Conservation (phyloP, 92 coral and sea anemone genomes). For the Anthopleura xanthogrammica region DNA sequence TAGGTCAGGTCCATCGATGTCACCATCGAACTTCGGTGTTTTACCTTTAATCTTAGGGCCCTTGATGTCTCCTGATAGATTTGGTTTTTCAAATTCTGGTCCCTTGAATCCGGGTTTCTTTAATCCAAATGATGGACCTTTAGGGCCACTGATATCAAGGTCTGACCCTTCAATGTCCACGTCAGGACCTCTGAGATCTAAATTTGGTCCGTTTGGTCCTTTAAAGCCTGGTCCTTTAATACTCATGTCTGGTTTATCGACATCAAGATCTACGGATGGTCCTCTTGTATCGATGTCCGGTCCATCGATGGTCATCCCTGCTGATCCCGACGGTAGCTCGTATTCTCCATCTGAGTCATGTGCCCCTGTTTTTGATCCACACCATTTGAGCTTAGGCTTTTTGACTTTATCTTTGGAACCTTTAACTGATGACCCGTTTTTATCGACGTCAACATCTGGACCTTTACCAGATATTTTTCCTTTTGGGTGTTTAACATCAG, state of each 20-base stretch:
- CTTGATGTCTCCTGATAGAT: conserved; percentile 7
- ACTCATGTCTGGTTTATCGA: conserved; percentile 26
- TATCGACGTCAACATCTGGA: conserved; percentile 27
- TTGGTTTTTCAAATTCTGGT: conserved; percentile 6
- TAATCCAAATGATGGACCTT: background rate
- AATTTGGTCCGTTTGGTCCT: background rate
- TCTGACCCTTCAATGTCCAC: too few species aligned
- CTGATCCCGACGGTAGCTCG: background rate
- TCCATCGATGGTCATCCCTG: background rate
- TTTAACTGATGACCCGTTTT: conserved; percentile 10
- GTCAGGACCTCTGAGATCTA: background rate
- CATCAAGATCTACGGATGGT: conserved; percentile 12
- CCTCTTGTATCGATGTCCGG: conserved; percentile 23
- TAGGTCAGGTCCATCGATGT: background rate
- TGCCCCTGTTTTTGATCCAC: conserved; percentile 12
- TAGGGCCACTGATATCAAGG: background rate
- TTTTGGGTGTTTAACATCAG: conserved; percentile 28
- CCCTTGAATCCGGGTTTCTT: conserved; percentile 27
- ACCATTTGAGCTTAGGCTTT: conserved; percentile 17
- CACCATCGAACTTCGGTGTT: background rate
- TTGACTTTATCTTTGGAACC: conserved; percentile 1
- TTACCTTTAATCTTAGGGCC: conserved; percentile 24
- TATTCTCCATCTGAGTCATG: background rate
- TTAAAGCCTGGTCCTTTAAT: conserved; percentile 17
- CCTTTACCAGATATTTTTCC: conserved; percentile 18